A percentile compares a stretch with the other conserved stretches of the same genome.
These are phyloP conservation scores for Andrena praecox DNA, from an alignment of 2,888 invertebrate genomes.

Conservation along the genomic window DNA sequence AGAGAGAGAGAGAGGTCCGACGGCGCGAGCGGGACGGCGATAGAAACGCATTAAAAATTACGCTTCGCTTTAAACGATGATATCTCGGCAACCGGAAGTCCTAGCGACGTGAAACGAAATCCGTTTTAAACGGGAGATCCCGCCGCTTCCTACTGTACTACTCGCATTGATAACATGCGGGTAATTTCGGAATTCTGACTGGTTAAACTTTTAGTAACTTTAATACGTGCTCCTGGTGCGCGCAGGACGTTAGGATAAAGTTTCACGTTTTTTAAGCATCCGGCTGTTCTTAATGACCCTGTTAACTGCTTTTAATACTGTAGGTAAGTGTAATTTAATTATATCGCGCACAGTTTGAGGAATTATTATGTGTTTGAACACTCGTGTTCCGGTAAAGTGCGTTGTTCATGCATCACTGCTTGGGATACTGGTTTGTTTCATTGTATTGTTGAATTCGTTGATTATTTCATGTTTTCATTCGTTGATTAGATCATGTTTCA, in stretches of 20 bases:
- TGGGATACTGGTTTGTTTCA: background rate
- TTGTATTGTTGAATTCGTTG: background rate
- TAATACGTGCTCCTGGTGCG: background rate
- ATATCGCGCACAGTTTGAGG: background rate
- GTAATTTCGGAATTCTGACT: background rate
- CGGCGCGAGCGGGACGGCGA: slow-evolving; percentile 2
- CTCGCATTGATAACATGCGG: too few relatives aligned
- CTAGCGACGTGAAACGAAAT: background rate
- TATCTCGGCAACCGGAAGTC: slow-evolving; percentile 9
- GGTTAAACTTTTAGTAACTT: background rate
- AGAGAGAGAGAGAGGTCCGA: slow-evolving; percentile 14
- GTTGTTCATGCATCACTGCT: background rate
- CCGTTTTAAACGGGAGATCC: background rate
- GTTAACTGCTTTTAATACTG: background rate
- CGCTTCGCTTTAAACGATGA: slow-evolving; percentile 6
- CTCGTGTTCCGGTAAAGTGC: background rate
- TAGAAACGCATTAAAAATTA: background rate
- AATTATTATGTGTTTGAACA: background rate
- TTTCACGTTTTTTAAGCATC: background rate
- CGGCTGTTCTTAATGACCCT: background rate
- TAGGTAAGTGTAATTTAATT: background rate
- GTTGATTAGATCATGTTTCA: too few relatives aligned
- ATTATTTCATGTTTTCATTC: too few relatives aligned
- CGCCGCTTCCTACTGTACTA: background rate
- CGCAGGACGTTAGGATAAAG: background rate